Evolutionary conservation across 37 sponge, comb jelly and placozoan species (phyloP).

Genomic region (Halichondria panicea): DNA sequence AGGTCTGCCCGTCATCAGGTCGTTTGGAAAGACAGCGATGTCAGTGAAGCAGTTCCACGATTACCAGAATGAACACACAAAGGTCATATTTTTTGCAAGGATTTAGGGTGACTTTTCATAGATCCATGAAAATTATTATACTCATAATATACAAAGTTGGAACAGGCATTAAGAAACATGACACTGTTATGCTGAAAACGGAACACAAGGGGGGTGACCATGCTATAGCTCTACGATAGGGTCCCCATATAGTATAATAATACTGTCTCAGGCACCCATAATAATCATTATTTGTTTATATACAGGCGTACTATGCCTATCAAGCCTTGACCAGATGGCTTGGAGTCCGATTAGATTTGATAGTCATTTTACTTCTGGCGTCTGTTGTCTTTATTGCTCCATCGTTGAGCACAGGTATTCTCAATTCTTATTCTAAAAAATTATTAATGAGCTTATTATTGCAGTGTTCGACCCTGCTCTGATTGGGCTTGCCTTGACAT

Average conservation of each 20-base stretch:
- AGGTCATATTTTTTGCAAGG: neutral
- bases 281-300: neutral
- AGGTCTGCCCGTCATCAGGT: slow-evolving; percentile 76
- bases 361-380: slow-evolving; percentile 47
- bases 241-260: too few relatives aligned
- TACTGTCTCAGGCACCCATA: too few relatives aligned
- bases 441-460: neutral
- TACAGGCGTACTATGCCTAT: slow-evolving; percentile 65
- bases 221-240: too few relatives aligned
- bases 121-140: neutral
- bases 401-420: slow-evolving; percentile 33
- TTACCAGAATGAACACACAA: slow-evolving; percentile 40
- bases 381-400: slow-evolving; percentile 59
- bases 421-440: neutral
- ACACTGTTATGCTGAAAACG: too few relatives aligned
- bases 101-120: neutral
- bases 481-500: slow-evolving; percentile 72
- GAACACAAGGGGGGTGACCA: too few relatives aligned
- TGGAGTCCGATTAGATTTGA: slow-evolving; percentile 66
- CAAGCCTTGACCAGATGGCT: slow-evolving; percentile 66
- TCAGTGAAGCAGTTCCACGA: slow-evolving; percentile 33
- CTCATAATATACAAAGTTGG: too few relatives aligned
- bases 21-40: slow-evolving; percentile 38
- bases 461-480: slow-evolving; percentile 45
- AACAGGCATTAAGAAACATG: too few relatives aligned